Evolutionary conservation across 2,888 invertebrate genomes (phyloP).

Genomic region (Thereva nobilitata): DNA sequence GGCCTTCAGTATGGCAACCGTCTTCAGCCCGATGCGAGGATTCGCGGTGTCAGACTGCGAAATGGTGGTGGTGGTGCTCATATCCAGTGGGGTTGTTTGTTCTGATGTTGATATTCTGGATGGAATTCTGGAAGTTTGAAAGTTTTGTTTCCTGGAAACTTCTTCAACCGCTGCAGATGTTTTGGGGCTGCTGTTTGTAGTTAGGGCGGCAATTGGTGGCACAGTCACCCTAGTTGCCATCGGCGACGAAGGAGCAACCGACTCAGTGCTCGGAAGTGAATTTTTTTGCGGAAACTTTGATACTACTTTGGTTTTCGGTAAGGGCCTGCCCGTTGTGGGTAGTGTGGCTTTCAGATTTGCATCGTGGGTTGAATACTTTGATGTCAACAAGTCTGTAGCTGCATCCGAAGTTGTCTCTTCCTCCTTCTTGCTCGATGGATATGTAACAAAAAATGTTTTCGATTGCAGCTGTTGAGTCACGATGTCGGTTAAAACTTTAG

Average conservation of each 20-base stretch:
- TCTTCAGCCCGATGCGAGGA: not conserved
- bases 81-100: slow-evolving; percentile 11
- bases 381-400: not conserved
- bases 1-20: not conserved
- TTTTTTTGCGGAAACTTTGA: slow-evolving; percentile 28
- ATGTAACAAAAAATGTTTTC: too few species aligned
- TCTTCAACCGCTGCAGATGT: slow-evolving; percentile 7
- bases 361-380: slow-evolving; percentile 4
- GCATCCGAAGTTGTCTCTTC: not conserved
- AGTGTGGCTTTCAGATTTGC: slow-evolving; percentile 13
- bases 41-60: slow-evolving; percentile 1
- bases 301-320: slow-evolving; percentile 25
- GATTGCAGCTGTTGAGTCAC: too few species aligned
- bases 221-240: not conserved
- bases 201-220: not conserved
- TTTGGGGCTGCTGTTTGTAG: slow-evolving; percentile 29
- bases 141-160: not conserved
- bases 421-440: not conserved
- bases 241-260: not conserved
- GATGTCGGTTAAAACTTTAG: not conserved
- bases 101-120: slow-evolving; percentile 14
- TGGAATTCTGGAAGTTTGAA: slow-evolving; percentile 9
- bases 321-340: slow-evolving; percentile 24
- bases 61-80: not conserved
- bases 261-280: slow-evolving; percentile 4